Conservation (phyloP, 2,797 vertebrate species). For the Lepus townsendii region DNA sequence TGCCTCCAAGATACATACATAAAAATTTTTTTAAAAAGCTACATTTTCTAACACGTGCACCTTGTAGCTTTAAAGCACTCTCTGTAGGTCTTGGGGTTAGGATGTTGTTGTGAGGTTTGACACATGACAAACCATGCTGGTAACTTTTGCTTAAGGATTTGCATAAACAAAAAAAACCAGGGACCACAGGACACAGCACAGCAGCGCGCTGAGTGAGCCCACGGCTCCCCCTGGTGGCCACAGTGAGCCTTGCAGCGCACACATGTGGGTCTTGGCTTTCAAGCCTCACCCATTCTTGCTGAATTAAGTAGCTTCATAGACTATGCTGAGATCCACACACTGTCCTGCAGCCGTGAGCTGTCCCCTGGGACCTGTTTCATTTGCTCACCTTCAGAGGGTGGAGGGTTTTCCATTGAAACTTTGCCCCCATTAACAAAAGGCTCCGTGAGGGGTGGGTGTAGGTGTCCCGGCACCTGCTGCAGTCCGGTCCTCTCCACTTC, state of each 20-base stretch:
- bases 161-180: constrained; percentile 55
- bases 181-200: background rate
- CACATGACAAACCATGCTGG: constrained; percentile 52
- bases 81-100: constrained; percentile 65
- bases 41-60: constrained; percentile 72
- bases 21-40: background rate
- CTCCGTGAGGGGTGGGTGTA: too few relatives aligned
- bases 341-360: background rate
- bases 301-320: constrained; percentile 36
- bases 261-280: background rate
- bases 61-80: constrained; percentile 77
- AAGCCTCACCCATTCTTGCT: fast-evolving
- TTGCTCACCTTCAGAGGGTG: background rate
- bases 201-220: background rate
- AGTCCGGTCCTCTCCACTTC: too few relatives aligned
- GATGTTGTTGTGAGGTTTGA: constrained; percentile 56
- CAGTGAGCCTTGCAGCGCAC: background rate
- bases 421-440: background rate
- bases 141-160: constrained; percentile 31
- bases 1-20: too few relatives aligned
- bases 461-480: too few relatives aligned
- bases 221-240: constrained; percentile 87
- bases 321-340: constrained; percentile 9
- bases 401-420: background rate
- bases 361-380: background rate